A percentile compares a stretch with the other conserved stretches of the same genome.
Conservation (phyloP, 2,888 invertebrate species). For the Brenthis daphne region DNA sequence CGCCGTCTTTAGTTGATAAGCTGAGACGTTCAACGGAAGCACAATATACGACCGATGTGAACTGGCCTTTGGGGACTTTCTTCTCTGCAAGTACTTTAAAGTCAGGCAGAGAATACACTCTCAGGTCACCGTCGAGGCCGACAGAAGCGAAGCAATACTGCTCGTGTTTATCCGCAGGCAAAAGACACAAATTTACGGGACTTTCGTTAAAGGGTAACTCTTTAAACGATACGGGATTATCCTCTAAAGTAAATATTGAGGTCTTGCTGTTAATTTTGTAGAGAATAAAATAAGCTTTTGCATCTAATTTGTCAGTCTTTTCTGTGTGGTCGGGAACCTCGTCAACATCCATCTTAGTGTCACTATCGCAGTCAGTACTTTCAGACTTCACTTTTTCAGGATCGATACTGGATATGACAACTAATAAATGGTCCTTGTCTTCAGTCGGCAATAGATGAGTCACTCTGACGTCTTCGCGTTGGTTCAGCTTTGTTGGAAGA, state of each 20-base stretch:
- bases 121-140: conserved; percentile 88
- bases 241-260: conserved; percentile 70
- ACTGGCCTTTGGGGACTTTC: conserved; percentile 85
- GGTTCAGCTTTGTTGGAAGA: conserved; percentile 76
- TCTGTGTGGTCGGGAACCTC: conserved; percentile 57
- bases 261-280: conserved; percentile 68
- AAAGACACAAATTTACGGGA: conserved; percentile 86
- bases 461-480: conserved; percentile 77
- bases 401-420: conserved; percentile 77
- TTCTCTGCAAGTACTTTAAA: conserved; percentile 87
- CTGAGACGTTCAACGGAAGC: conserved; percentile 94
- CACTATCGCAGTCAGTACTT: conserved; percentile 63
- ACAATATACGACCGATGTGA: conserved; percentile 92
- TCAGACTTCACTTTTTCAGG: conserved; percentile 59
- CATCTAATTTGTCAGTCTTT: conserved; percentile 54
- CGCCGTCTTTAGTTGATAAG: conserved; percentile 90
- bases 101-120: conserved; percentile 87
- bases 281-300: conserved; percentile 66
- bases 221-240: conserved; percentile 83
- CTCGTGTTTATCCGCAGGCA: conserved; percentile 80
- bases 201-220: conserved; percentile 85
- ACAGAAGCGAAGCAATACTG: conserved; percentile 87
- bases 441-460: conserved; percentile 86
- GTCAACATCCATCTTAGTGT: conserved; percentile 75
- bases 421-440: conserved; percentile 86